phyloP scores from a whole-genome alignment of 2,888 invertebrate genomes.

The Sesia apiformis region DNA sequence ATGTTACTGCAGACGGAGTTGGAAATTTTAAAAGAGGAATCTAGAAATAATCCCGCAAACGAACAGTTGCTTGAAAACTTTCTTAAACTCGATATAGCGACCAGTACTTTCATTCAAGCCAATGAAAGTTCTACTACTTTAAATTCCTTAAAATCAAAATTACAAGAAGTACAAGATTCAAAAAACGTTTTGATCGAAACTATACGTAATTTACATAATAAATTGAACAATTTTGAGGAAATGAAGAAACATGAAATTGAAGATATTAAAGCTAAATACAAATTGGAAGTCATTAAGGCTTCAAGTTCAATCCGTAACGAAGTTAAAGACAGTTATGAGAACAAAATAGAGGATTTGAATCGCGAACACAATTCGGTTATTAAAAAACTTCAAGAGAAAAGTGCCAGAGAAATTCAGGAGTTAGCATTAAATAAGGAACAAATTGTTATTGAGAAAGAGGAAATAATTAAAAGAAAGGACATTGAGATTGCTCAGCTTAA shows the following conservation, averaged over 20 bases:
- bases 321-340: conserved; percentile 29
- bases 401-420: conserved; percentile 27
- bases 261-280: conserved; percentile 38
- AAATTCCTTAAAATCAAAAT: conserved; percentile 33
- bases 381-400: conserved; percentile 18
- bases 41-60: conserved; percentile 3
- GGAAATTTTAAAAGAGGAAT: conserved; percentile 30
- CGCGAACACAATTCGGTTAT: conserved; percentile 13
- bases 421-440: conserved; percentile 23
- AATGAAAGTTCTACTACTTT: conserved; percentile 30
- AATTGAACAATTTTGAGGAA: conserved; percentile 34
- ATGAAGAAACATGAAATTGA: conserved; percentile 43
- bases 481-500: conserved; percentile 34
- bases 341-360: conserved; percentile 36
- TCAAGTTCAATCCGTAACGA: conserved; percentile 36
- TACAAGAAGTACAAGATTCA: conserved; percentile 41
- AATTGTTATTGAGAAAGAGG: conserved; percentile 29
- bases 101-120: conserved; percentile 20
- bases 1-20: conserved; percentile 40
- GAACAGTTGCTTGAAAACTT: conserved; percentile 7
- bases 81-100: conserved; percentile 30
- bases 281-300: conserved; percentile 36
- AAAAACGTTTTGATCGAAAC: conserved; percentile 36
- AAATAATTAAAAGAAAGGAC: conserved; percentile 6
- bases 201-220: conserved; percentile 33